Evolutionary conservation across 2,113 vertebrate species (phyloP).

Genomic region (Rhadina sibilatrix): DNA sequence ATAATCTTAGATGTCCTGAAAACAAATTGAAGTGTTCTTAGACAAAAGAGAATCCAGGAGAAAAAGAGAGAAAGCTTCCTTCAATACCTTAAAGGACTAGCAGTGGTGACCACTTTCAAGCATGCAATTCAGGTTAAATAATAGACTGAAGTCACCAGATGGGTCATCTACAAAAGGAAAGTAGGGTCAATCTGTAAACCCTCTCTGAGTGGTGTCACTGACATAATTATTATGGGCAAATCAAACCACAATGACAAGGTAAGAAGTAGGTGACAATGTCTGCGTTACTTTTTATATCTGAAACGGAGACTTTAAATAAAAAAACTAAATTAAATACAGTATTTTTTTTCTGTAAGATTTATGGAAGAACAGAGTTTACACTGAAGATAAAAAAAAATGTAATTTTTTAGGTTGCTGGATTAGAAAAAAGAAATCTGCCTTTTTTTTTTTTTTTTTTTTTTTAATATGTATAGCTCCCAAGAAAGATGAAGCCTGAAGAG

Average conservation of each 20-base stretch:
- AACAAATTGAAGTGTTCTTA: neutral
- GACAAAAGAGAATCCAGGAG: neutral
- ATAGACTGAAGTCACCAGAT: neutral
- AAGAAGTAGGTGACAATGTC: neutral
- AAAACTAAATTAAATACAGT: fast-evolving
- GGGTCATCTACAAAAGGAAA: neutral
- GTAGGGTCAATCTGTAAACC: neutral
- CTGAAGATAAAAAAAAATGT: neutral
- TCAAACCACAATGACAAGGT: neutral
- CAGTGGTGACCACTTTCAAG: neutral
- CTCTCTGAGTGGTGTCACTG: neutral
- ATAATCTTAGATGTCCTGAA: neutral
- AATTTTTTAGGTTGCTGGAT: neutral
- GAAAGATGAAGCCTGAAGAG: neutral
- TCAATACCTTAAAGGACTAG: neutral
- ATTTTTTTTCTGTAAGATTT: neutral
- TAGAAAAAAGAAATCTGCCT: neutral
- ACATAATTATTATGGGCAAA: neutral
- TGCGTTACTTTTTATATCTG: neutral
- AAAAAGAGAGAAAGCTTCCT: neutral
- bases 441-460: neutral
- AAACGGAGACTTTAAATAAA: neutral
- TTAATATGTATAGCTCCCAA: neutral
- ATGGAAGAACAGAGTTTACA: neutral
- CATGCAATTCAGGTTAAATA: neutral